These are phyloP conservation scores for Poecilia latipinna DNA, from an alignment of 2,113 vertebrate species.

Conservation along the genomic window DNA sequence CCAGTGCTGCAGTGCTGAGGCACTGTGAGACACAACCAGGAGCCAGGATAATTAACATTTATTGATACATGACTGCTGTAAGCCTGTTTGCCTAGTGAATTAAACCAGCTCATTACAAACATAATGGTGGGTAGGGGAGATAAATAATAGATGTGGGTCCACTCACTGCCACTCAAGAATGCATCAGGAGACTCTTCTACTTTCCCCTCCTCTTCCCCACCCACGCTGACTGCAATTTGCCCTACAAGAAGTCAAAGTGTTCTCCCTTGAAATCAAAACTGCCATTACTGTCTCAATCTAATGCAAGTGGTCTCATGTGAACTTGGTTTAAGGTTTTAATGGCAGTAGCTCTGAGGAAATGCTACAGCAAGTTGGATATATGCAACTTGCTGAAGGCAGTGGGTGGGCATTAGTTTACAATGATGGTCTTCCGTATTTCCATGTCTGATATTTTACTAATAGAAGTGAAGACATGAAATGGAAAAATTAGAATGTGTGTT, in stretches of 20 bases:
- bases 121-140: slow-evolving; percentile 74
- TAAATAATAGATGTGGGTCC: slow-evolving; percentile 80
- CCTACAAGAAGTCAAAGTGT: slow-evolving; percentile 63
- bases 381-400: background rate
- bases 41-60: slow-evolving; percentile 79
- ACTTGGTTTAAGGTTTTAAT: slow-evolving; percentile 44
- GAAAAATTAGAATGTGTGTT: background rate
- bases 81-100: slow-evolving; percentile 79
- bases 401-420: slow-evolving; percentile 1
- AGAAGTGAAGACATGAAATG: slow-evolving; percentile 16
- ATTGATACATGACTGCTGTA: slow-evolving; percentile 80
- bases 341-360: slow-evolving; percentile 16
- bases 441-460: slow-evolving; percentile 12
- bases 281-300: slow-evolving; percentile 57
- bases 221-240: slow-evolving; percentile 61
- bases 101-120: slow-evolving; percentile 78
- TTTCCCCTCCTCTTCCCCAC: background rate
- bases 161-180: slow-evolving; percentile 74
- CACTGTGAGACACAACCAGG: slow-evolving; percentile 54
- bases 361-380: slow-evolving; percentile 2
- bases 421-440: background rate
- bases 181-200: slow-evolving; percentile 49
- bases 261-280: slow-evolving; percentile 61
- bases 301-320: slow-evolving; percentile 58
- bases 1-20: slow-evolving; percentile 37